Evolutionary conservation across 2,888 invertebrate species (phyloP), one percentile per base, ranked within the genome.

Genomic region (Thelaira solivaga): DNA sequence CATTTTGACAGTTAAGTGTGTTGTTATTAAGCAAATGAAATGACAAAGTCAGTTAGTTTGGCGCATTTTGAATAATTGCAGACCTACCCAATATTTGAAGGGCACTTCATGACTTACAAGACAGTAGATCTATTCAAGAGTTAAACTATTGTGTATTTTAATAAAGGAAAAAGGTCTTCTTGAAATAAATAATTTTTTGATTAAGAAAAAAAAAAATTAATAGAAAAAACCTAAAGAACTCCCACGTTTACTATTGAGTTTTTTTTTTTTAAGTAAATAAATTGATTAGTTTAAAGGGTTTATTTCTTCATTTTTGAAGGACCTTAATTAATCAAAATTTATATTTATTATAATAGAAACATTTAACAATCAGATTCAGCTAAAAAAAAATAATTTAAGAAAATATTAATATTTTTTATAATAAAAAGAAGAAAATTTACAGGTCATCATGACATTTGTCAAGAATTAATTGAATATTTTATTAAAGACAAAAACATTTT

Each of bases 21-120:
- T 78, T 73, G 74, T 69, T 78, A 78, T 78, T 74, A 69, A 78
- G 78, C 74, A 69, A 78, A 78, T 74, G 64, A 69, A 78, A 65
- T 78, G 78, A 78, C 78, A 78, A 74, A 74, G 78, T 78, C 78
- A 64, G 73, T 78, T 69, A 69, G 78, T 78, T 73, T 78, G 69
- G 69, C 74, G 69, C 74, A 78, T 78, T 74, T 74, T 78, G 73
- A 78, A 78, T 78, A 78, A 78, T 78, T 78, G 51, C 61, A 24
- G 74, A 74, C 78, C 74, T 78, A 78, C 59, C 69, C 64, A 59
- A 68, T 62, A 39, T 22, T 59, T 64, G 74, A 74, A 77, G 61
- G 71, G 55, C 61, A 59, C 59, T 67, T 72, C 16, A 71, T 36
- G 72, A 10, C 47, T 55, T 20, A 45, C 26, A 62, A 55, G 2